Evolutionary conservation across 2,797 vertebrate genomes (phyloP).

Genomic region (Sternarchorhynchus goeldii): DNA sequence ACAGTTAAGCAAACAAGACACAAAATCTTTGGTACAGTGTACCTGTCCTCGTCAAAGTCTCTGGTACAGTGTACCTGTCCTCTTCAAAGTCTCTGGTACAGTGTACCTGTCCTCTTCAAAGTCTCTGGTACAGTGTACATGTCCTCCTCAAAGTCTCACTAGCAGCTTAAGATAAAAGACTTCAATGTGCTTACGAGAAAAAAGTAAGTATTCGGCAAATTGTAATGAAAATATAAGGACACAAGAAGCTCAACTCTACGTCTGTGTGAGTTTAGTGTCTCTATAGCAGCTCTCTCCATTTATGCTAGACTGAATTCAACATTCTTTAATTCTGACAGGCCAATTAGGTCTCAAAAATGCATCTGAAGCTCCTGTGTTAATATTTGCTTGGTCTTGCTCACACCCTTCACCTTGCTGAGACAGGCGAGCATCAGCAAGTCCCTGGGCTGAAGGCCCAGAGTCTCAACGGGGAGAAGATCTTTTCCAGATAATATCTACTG

Average conservation of each 20-base stretch:
- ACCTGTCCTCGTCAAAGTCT: not conserved
- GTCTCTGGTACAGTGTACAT: not conserved
- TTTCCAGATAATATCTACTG: not conserved
- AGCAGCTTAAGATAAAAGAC: constrained; percentile 17
- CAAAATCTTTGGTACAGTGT: not conserved
- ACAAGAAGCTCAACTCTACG: not conserved
- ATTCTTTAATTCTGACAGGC: constrained; percentile 8
- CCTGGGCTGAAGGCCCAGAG: constrained; percentile 1
- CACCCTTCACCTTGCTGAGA: not conserved
- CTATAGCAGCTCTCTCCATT: not conserved
- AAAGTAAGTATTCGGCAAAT: not conserved
- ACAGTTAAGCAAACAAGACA: constrained; percentile 49
- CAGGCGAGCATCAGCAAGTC: not conserved
- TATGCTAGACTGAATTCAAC: constrained; percentile 16
- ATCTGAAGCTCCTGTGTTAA: constrained; percentile 14
- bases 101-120: not conserved
- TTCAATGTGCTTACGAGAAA: constrained; percentile 9
- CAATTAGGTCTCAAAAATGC: not conserved
- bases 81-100: constrained; percentile 12
- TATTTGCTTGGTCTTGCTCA: constrained; percentile 14
- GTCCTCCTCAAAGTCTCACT: constrained; percentile 9
- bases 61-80: no score
- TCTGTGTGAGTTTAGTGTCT: constrained; percentile 9
- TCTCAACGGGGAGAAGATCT: not conserved
- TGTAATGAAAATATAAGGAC: not conserved